These are phyloP conservation scores for Phymorhynchus buccinoides DNA, from an alignment of 1,140 invertebrate species.

Conservation along the genomic window DNA sequence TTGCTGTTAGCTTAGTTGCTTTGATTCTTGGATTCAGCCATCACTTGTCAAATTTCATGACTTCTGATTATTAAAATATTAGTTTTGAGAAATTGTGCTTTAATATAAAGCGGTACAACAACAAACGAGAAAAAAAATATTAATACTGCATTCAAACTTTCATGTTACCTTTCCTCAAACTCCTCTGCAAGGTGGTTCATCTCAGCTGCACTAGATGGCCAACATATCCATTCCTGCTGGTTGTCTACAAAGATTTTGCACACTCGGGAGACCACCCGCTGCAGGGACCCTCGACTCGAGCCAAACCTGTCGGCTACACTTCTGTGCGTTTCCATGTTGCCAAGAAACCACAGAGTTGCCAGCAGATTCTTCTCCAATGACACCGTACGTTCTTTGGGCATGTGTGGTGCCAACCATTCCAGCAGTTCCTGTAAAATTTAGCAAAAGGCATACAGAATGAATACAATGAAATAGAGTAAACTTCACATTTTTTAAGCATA, in stretches of 20 bases:
- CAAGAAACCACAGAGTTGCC: conserved; percentile 36
- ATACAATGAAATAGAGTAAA: not conserved
- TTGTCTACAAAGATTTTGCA: not conserved
- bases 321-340: conserved; percentile 38
- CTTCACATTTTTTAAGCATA: not conserved
- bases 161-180: too few relatives aligned
- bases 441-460: not conserved
- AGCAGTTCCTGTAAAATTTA: not conserved
- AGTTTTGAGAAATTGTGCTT: too few relatives aligned
- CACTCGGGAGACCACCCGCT: not conserved
- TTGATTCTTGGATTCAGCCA: too few relatives aligned
- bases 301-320: conserved; percentile 47
- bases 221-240: too few relatives aligned
- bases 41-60: too few relatives aligned
- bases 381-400: not conserved
- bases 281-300: conserved; percentile 32
- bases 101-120: too few relatives aligned
- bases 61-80: too few relatives aligned
- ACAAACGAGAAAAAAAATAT: too few relatives aligned
- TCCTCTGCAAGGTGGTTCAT: too few relatives aligned
- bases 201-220: too few relatives aligned
- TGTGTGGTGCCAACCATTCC: conserved; percentile 26
- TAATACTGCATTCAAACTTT: too few relatives aligned
- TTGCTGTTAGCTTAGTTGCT: too few relatives aligned
- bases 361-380: conserved; percentile 30